These are phyloP conservation scores for Ciona savignyi DNA, from an alignment of 23 tunicate genomes.

Conservation along the genomic window DNA sequence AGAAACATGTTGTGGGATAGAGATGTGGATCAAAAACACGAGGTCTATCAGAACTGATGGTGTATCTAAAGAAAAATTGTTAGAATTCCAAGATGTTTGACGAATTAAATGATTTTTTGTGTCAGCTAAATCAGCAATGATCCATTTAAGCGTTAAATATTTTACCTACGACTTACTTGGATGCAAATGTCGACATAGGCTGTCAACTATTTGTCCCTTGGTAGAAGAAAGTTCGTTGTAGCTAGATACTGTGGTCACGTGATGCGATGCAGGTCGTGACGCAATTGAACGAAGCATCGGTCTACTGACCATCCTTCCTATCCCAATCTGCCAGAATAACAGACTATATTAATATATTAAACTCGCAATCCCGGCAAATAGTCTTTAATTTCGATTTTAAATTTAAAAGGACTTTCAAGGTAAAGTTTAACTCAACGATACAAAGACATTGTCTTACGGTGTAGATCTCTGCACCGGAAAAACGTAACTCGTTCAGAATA, in stretches of 20 bases:
- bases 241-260: slow-evolving; percentile 18
- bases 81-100: too few relatives aligned
- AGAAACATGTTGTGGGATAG: background rate
- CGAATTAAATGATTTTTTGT: too few relatives aligned
- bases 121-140: too few relatives aligned
- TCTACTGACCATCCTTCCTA: slow-evolving; percentile 12
- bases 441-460: slow-evolving; percentile 21
- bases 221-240: slow-evolving; percentile 13
- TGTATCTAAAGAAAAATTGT: slow-evolving; percentile 13
- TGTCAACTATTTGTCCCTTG: slow-evolving; percentile 9
- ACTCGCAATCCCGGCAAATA: too few relatives aligned
- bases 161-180: slow-evolving; percentile 57
- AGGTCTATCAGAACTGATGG: slow-evolving; percentile 41
- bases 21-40: slow-evolving; percentile 35
- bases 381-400: too few relatives aligned
- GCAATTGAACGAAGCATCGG: slow-evolving; percentile 18
- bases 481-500: slow-evolving; percentile 15
- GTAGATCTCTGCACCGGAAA: slow-evolving; percentile 33
- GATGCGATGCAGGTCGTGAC: slow-evolving; percentile 46
- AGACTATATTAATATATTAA: background rate
- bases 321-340: slow-evolving; percentile 24
- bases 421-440: background rate
- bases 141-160: too few relatives aligned
- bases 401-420: background rate
- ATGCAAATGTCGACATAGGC: slow-evolving; percentile 15